These are phyloP conservation scores for Drosophila melanica DNA, from an alignment of 1,140 invertebrate genomes.

Conservation along the genomic window DNA sequence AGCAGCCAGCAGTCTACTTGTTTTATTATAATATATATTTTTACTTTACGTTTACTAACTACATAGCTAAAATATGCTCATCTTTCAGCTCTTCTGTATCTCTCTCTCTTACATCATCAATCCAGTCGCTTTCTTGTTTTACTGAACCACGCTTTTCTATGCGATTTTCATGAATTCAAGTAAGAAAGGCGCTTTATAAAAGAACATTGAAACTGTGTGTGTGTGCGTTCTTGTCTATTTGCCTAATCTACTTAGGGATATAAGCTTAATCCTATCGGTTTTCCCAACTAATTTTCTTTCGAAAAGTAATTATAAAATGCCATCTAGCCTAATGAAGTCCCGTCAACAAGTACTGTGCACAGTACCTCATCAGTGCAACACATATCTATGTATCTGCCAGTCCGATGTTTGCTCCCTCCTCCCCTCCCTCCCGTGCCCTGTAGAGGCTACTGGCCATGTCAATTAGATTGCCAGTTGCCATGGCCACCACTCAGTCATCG, in stretches of 20 bases:
- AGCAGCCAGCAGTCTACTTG: too few relatives aligned
- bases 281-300: conserved; percentile 21
- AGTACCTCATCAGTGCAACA: conserved; percentile 11
- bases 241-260: too few relatives aligned
- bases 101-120: too few relatives aligned
- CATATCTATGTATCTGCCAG: neutral
- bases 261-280: conserved; percentile 1
- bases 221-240: too few relatives aligned
- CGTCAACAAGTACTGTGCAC: conserved; percentile 21
- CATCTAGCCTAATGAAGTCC: conserved; percentile 40
- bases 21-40: neutral
- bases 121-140: too few relatives aligned
- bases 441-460: conserved; percentile 43
- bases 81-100: too few relatives aligned
- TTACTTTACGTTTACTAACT: neutral
- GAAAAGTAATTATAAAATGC: conserved; percentile 49
- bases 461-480: conserved; percentile 72
- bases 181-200: too few relatives aligned
- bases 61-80: too few relatives aligned
- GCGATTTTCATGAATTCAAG: neutral
- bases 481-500: conserved; percentile 42
- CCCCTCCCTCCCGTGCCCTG: neutral
- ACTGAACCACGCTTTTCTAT: neutral
- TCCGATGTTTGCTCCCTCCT: neutral
- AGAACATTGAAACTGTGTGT: too few relatives aligned